phyloP scores from a whole-genome alignment of 2,797 vertebrate genomes.

The Eulemur mongoz region DNA sequence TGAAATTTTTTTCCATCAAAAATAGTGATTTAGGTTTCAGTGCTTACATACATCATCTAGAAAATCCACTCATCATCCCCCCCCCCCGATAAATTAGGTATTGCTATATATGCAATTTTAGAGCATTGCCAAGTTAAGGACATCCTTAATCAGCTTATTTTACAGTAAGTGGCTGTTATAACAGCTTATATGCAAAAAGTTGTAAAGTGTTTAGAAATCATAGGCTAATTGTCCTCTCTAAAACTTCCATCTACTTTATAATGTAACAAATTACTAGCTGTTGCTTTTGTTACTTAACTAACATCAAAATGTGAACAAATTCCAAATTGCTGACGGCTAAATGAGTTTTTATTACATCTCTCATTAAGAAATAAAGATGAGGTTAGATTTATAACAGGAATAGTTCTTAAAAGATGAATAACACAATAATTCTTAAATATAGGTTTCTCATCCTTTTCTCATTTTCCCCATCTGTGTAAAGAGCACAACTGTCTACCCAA shows the following conservation, averaged over 20 bases:
- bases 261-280: neutral
- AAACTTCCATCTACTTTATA: neutral
- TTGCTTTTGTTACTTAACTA: neutral
- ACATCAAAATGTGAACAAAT: constrained; percentile 24
- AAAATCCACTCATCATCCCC: neutral
- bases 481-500: neutral
- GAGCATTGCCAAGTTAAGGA: neutral
- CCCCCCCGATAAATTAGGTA: neutral
- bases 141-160: neutral
- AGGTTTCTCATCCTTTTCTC: neutral
- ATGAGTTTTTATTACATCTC: neutral
- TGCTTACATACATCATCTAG: neutral
- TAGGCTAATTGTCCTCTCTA: neutral
- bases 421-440: neutral
- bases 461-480: neutral
- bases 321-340: neutral
- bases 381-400: neutral
- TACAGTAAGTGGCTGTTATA: neutral
- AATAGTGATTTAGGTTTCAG: neutral
- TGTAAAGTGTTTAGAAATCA: neutral
- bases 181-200: neutral
- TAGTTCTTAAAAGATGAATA: neutral
- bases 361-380: constrained; percentile 23
- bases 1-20: neutral
- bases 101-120: neutral